phyloP scores from a whole-genome alignment of 2,888 invertebrate genomes.

The Nemurella pictetii region DNA sequence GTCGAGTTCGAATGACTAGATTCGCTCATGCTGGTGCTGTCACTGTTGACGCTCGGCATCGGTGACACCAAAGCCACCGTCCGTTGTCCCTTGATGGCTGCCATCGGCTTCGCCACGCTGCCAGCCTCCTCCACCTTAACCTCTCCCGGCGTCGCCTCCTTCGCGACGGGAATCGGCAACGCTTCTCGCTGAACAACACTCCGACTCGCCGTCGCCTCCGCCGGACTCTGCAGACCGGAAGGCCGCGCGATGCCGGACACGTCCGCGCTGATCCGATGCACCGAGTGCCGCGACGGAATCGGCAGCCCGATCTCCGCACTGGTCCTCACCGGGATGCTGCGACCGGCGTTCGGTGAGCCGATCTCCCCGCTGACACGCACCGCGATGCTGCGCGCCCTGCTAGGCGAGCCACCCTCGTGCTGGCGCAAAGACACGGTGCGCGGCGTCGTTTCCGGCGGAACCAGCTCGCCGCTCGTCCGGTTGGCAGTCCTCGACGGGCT shows the following conservation, averaged over 20 bases:
- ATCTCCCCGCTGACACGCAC: neutral
- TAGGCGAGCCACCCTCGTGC: neutral
- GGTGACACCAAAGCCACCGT: constrained; percentile 69
- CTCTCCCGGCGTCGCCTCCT: neutral
- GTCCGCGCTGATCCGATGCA: constrained; percentile 1
- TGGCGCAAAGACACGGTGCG: neutral
- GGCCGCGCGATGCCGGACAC: neutral
- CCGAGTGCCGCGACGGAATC: neutral
- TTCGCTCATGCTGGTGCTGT: constrained; percentile 60
- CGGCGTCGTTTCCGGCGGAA: neutral
- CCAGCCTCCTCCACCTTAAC: constrained; percentile 48
- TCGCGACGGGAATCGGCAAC: neutral
- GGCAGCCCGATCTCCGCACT: neutral
- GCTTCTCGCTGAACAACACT: neutral
- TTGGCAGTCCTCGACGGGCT: neutral
- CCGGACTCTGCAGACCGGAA: neutral
- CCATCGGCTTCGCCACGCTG: constrained; percentile 88
- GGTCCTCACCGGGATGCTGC: neutral
- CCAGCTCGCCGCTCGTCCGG: neutral
- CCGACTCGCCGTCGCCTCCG: neutral
- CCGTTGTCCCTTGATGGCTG: constrained; percentile 78
- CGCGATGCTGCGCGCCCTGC: neutral
- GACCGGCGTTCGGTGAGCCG: neutral
- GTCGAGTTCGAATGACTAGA: constrained; percentile 67
- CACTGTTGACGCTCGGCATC: constrained; percentile 62